Base-by-base conservation (phyloP, 2,888 invertebrate genomes). In the Pristionchus maxplancki region DNA sequence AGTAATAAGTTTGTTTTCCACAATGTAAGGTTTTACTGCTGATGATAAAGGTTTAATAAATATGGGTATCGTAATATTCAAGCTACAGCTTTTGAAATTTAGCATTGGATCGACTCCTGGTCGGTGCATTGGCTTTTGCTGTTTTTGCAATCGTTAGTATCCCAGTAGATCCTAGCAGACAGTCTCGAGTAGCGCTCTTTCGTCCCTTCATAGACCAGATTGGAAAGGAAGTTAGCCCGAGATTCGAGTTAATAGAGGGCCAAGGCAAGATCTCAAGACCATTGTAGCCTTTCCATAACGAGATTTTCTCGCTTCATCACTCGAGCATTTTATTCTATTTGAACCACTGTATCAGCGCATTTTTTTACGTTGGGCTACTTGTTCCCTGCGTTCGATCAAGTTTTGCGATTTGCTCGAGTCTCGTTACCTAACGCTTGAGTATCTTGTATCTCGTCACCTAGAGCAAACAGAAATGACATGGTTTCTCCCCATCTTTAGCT, bases 211-310 rank as follows among this genome's bases (percentile, higher is more conserved):
- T 2, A 67, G 64, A 67, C 28, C 64, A 67, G 64, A 28, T 67
- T 34, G 71, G 37, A 20, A 37, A 24, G 71, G 71, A 71, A 71
- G 71, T 40, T 71, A 71, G 71, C 71, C n/a, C 71, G 64, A 64
- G 64, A 71, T 71, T 37, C 37, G 71, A 71, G 71, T 71, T 71
- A 71, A 71, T 71, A 40, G 71, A 71, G 71, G 71, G 24, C 37
- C 71, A 71, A 37, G 37, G 71, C 20, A 67, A 3, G 37, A 34
- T 34, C 71, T 13, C 64, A 1, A 31, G 31, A 31, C 64, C 71
- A 37, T 71, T 71, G 71, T 40, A 1, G 4, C 31, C 31, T 13
- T 6, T 24, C 3, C 13, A 31, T 34, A 71, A 71, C 71, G 71
- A 71, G 71, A 34, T 71, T 71, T 71, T 71, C 71, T 37, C 6